Base-by-base conservation (phyloP, 2,113 vertebrate species). In the Muscicapa adusta region DNA sequence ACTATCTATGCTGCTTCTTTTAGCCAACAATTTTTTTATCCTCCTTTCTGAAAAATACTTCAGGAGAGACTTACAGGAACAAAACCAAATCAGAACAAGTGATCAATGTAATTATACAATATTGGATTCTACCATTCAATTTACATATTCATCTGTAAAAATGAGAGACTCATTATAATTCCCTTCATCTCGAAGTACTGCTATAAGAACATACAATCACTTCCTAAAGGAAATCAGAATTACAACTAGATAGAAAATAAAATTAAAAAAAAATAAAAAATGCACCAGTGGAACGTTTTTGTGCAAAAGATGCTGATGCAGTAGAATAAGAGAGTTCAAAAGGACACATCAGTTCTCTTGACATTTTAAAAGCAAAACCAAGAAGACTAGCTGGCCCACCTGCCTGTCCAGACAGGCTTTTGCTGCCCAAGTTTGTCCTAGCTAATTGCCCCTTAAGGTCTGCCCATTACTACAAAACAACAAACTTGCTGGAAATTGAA, bases 211-310 rank as follows among this genome's bases (percentile, higher is more conserved):
- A 76, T 6, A 79, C 58, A 66, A 42, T 45, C 50, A 54, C 58
- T 90, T 91, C 71, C 74, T 91, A 90, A 93, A 85, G 67, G 71
- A 89, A 94, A 85, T 66, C 42, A 88, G 62, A 92, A 93, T 76
- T 89, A 75, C 23, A 89, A 61, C 83, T 57, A 58, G 45, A 58
- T 68, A 3, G 2, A 82, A 82, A 48, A 10, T 2, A 19, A 4
- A 14, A 36, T n/a, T n/a, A n/a, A n/a, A n/a, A n/a, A n/a, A n/a
- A n/a, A n/a, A n/a, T n/a, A 42, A 17, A 51, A 60, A 89, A 65
- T 1, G 23, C 28, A 57, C 22, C 8, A 57, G 31, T 4, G 71
- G 34, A 84, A 67, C 12, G 29, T 67, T 84, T 86, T 79, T 36
- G 23, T 65, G 31, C 33, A 58, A 66, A 89, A 88, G 34, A 28